Evolutionary conservation across 2,888 invertebrate genomes (phyloP), one percentile per base, ranked within the genome.

Genomic region (Imbricaverruca yamaguchii): DNA sequence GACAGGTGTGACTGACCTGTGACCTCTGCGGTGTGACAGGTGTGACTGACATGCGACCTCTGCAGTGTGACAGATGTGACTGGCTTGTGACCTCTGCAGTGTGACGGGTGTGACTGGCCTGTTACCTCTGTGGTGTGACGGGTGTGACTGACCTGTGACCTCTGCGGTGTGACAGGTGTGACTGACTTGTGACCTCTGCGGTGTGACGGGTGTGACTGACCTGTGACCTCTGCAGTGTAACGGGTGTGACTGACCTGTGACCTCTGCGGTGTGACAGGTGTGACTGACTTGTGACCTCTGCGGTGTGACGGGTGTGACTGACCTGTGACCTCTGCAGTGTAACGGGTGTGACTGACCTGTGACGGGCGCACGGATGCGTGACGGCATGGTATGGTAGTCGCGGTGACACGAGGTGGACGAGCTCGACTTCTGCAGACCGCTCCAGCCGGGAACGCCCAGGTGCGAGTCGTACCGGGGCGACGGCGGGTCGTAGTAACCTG

Each of bases 361-460:
- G 79, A 23, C 57, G 13, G 57, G 23, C 13, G 79, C 23, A 9
- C 79, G 11, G 23, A 79, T 25, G 13, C 79, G 79, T 8, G 79
- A 56, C 57, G 79, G 79, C 79, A 79, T 79, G 6, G 79, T 79
- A 23, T 79, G 57, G 79, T 79, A 79, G 15, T 39, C 56, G 23
- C 23, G 74, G 55, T 74, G 74, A 10, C 74, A 74, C 53, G 74
- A 11, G 15, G 74, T 23, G 53, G 74, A 74, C 6, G 74, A 74
- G 53, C 74, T 74, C 53, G 74, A 74, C 74, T 74, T 74, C 55
- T 74, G 74, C 74, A 74, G 74, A 9, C 74, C 74, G 7, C 74
- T 55, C 74, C 74, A 74, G 74, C 53, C 21, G 74, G 74, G 55
- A 10, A 74, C 74, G 21, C 55, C 74, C 74, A 74, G 74, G 21